Conservation (phyloP, 2,888 invertebrate genomes). For the Myopa testacea region DNA sequence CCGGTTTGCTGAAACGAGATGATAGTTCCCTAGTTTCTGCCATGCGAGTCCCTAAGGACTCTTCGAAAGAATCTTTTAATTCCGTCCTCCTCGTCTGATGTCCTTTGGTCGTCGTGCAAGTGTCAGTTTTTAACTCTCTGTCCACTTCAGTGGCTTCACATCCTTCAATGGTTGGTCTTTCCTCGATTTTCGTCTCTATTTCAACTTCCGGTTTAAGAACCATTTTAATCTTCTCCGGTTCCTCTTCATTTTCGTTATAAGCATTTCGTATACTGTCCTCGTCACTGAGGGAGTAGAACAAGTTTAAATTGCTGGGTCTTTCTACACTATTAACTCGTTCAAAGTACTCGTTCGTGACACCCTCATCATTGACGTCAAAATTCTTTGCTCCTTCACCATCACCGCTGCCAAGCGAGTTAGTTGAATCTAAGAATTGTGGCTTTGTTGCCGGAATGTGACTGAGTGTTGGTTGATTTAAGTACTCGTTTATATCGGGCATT, state of each 20-base stretch:
- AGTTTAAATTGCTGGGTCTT: slow-evolving; percentile 62
- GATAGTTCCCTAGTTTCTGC: slow-evolving; percentile 54
- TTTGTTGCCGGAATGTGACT: slow-evolving; percentile 57
- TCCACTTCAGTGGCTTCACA: background rate
- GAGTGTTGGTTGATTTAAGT: slow-evolving; percentile 50
- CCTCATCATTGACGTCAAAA: slow-evolving; percentile 63
- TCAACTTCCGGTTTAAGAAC: slow-evolving; percentile 6
- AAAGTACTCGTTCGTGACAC: slow-evolving; percentile 68
- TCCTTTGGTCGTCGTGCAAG: background rate
- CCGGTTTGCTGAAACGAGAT: slow-evolving; percentile 35
- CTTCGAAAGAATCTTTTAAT: slow-evolving; percentile 27
- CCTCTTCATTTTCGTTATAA: slow-evolving; percentile 40
- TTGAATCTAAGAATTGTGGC: slow-evolving; percentile 52
- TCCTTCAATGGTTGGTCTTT: background rate
- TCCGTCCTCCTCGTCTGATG: slow-evolving; percentile 50
- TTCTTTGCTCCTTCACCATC: slow-evolving; percentile 43
- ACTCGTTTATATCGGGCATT: slow-evolving; percentile 56
- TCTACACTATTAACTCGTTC: slow-evolving; percentile 66
- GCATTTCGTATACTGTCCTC: slow-evolving; percentile 55
- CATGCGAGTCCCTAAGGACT: slow-evolving; percentile 53
- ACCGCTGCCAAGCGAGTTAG: slow-evolving; percentile 49
- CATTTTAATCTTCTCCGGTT: background rate
- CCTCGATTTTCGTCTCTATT: background rate
- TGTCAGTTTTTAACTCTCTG: background rate
- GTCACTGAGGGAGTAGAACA: slow-evolving; percentile 61